These are phyloP conservation scores for Scaptomyza polygonia DNA, from an alignment of 2,888 invertebrate genomes.

Conservation along the genomic window DNA sequence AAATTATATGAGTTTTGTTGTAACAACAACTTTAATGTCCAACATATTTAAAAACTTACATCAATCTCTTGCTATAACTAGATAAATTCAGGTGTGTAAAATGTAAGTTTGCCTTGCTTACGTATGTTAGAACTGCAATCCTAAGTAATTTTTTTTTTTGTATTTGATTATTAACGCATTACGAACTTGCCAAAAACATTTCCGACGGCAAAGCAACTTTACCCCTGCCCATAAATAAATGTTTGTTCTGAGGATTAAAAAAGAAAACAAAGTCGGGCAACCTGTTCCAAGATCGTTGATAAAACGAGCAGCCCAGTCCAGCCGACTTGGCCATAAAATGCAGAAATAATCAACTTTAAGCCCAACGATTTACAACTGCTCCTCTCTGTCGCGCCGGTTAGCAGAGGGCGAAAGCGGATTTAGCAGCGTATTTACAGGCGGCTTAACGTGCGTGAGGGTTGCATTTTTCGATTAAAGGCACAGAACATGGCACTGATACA, in stretches of 20 bases:
- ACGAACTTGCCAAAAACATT: no score
- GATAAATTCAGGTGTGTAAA: no score
- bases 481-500: constrained; percentile 51
- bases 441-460: constrained; percentile 62
- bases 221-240: constrained; percentile 21
- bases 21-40: no score
- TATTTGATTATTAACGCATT: no score
- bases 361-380: constrained; percentile 62
- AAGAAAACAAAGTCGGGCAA: constrained; percentile 41
- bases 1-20: no score
- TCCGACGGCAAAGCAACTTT: no score
- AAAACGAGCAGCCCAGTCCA: constrained; percentile 18
- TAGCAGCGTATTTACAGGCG: constrained; percentile 52
- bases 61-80: no score
- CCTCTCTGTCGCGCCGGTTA: constrained; percentile 3
- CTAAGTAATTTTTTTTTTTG: no score
- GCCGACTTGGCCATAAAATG: constrained; percentile 45
- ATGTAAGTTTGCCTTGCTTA: no score
- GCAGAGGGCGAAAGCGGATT: constrained; percentile 50
- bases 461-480: constrained; percentile 68
- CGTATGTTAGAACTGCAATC: no score
- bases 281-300: constrained; percentile 58
- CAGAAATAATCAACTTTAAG: constrained; percentile 63
- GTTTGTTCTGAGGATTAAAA: constrained; percentile 42
- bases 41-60: no score